These are phyloP conservation scores for Peromyscus attwateri DNA, from an alignment of 2,797 vertebrate genomes.

Conservation along the genomic window DNA sequence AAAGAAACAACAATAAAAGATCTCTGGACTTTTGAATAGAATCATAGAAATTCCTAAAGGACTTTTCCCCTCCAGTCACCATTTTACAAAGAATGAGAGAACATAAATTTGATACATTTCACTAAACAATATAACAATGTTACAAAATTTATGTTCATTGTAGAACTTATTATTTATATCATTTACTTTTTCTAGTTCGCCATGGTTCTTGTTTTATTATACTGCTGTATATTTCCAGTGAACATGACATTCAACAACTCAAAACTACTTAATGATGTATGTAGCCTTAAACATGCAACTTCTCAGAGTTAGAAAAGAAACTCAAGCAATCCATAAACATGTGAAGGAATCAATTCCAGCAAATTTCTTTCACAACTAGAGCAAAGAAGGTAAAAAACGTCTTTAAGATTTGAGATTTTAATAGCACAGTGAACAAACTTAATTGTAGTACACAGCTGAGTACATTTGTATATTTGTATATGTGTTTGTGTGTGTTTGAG, in stretches of 20 bases:
- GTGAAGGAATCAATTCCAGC: neutral
- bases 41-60: neutral
- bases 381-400: neutral
- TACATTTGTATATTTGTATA: neutral
- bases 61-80: neutral
- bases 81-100: conserved; percentile 19
- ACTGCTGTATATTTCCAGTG: neutral
- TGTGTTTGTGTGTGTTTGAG: neutral
- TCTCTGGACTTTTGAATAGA: neutral
- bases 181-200: conserved; percentile 22
- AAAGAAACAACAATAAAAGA: neutral
- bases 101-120: neutral
- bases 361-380: conserved; percentile 44
- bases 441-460: neutral
- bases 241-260: conserved; percentile 6
- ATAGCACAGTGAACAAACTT: neutral
- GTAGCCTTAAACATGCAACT: neutral
- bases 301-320: conserved; percentile 44
- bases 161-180: neutral
- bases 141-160: conserved; percentile 1
- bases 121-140: neutral
- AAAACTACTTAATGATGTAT: neutral
- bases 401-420: conserved; percentile 37
- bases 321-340: conserved; percentile 2
- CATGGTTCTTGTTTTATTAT: neutral